phyloP scores from a whole-genome alignment of 2,797 vertebrate species.

The Buphagus erythrorhynchus region DNA sequence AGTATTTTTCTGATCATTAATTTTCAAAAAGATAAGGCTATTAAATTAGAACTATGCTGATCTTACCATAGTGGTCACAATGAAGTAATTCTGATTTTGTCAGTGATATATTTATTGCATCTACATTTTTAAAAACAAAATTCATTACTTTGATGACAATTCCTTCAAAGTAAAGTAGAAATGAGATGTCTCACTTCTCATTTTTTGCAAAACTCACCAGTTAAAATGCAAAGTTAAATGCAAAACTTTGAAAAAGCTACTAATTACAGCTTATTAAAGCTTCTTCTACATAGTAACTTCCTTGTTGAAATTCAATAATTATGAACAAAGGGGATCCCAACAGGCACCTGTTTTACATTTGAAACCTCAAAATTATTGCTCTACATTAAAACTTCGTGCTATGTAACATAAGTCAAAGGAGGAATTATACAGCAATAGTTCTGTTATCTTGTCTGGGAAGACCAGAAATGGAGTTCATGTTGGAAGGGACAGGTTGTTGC shows the following conservation, averaged over 20 bases:
- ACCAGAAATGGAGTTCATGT: background rate
- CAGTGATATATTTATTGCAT: background rate
- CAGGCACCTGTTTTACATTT: conserved; percentile 18
- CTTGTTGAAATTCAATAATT: conserved; percentile 9
- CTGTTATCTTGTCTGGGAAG: background rate
- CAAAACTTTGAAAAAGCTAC: conserved; percentile 7
- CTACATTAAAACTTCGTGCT: background rate
- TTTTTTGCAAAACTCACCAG: background rate
- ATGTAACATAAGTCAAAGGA: background rate
- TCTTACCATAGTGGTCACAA: background rate
- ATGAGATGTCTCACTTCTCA: background rate
- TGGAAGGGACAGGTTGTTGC: background rate
- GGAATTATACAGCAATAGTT: background rate
- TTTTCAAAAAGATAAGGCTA: background rate
- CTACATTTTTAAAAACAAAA: background rate
- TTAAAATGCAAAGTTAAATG: too few relatives aligned
- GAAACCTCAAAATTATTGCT: background rate
- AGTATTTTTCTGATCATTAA: background rate
- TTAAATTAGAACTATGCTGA: background rate
- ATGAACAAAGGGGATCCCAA: background rate
- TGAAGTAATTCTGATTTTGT: background rate
- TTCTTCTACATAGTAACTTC: background rate
- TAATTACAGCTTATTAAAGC: conserved; percentile 12
- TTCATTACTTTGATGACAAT: background rate
- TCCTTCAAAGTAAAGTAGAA: background rate